Evolutionary conservation across 2,113 vertebrate genomes (phyloP).

Genomic region (Microcebus ravelobensis): DNA sequence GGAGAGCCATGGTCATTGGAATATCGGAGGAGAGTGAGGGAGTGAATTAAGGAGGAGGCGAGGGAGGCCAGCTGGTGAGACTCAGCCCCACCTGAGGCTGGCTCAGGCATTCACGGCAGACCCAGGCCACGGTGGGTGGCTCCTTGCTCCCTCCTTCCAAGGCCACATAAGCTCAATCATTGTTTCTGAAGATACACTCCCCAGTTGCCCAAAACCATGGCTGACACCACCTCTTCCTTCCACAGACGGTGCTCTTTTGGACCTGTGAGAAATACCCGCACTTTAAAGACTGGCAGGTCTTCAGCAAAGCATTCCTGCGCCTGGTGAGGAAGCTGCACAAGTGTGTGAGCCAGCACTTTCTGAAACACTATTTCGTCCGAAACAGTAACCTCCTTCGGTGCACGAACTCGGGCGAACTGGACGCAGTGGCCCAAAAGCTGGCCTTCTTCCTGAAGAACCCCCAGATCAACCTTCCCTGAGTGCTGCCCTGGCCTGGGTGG

Average conservation of each 20-base stretch:
- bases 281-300: constrained; percentile 86
- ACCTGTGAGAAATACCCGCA: constrained; percentile 90
- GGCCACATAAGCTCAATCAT: not conserved
- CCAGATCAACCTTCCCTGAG: constrained; percentile 78
- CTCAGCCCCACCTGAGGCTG: accelerated
- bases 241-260: constrained; percentile 90
- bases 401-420: constrained; percentile 85
- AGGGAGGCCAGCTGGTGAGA: not conserved
- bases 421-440: constrained; percentile 86
- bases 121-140: not conserved
- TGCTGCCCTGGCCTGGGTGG: not conserved
- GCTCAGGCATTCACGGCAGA: accelerated
- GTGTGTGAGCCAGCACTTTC: constrained; percentile 89
- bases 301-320: constrained; percentile 84
- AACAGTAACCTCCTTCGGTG: constrained; percentile 89
- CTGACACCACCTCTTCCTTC: constrained; percentile 71
- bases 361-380: constrained; percentile 88
- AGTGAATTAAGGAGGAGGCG: accelerated
- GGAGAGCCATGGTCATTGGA: too few relatives aligned
- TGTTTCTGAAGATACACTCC: accelerated
- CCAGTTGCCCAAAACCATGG: accelerated
- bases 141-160: not conserved
- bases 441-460: constrained; percentile 87
- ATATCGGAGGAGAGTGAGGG: not conserved
- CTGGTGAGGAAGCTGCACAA: constrained; percentile 88